phyloP scores from a whole-genome alignment of 2,888 invertebrate species.

The Polyommatus iphigenia region DNA sequence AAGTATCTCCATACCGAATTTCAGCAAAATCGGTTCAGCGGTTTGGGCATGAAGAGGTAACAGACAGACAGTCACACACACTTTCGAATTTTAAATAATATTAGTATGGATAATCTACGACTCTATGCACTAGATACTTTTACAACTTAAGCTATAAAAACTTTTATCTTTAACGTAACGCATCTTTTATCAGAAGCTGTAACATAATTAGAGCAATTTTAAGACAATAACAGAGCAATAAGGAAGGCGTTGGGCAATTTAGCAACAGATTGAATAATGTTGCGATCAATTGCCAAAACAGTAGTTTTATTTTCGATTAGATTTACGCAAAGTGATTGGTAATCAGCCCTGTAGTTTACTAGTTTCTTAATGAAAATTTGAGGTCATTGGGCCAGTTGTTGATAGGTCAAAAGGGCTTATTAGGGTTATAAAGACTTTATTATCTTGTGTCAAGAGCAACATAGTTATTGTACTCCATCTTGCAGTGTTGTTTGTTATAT shows the following conservation, averaged over 20 bases:
- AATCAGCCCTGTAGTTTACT: background rate
- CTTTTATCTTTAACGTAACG: background rate
- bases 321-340: slow-evolving; percentile 1
- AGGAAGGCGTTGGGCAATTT: background rate
- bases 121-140: background rate
- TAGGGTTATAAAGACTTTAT: no score
- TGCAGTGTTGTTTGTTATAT: no score
- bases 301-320: background rate
- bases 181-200: background rate
- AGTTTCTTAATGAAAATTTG: background rate
- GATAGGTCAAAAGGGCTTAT: no score
- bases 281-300: background rate
- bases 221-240: slow-evolving; percentile 1
- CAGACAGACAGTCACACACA: no score
- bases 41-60: no score
- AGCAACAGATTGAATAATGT: slow-evolving; percentile 17
- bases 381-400: background rate
- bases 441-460: no score
- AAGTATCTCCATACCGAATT: no score
- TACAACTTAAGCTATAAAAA: background rate
- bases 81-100: no score
- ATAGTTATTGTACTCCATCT: no score
- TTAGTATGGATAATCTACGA: no score
- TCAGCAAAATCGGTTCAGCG: no score
- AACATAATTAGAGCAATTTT: slow-evolving; percentile 6